These are phyloP conservation scores for Catostylus mosaicus DNA, from an alignment of 30 jellyfish, hydroid and myxozoan species.

Conservation along the genomic window DNA sequence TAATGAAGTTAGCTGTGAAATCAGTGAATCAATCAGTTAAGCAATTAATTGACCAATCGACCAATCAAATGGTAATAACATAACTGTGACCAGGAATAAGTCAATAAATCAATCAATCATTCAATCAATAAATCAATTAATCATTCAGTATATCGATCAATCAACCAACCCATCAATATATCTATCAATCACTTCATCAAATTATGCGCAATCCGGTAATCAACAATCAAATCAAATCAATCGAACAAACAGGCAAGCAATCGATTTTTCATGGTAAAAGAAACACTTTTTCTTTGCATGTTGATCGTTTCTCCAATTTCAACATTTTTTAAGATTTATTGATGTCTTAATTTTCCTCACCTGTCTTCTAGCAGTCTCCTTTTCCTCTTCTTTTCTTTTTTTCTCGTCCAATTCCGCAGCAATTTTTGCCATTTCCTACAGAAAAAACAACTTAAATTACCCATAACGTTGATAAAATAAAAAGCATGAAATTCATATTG, in stretches of 20 bases:
- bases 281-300: no score
- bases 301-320: no score
- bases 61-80: background rate
- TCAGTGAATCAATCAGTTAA: background rate
- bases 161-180: background rate
- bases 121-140: background rate
- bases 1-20: no score
- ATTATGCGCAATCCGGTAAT: background rate
- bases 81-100: background rate
- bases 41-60: background rate
- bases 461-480: no score
- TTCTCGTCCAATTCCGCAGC: constrained; percentile 93
- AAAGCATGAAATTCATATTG: no score
- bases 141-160: background rate
- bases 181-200: background rate
- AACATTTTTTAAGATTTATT: no score
- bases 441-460: no score
- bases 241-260: no score
- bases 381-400: constrained; percentile 85
- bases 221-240: no score
- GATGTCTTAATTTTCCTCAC: constrained; percentile 8
- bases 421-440: constrained; percentile 84
- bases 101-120: background rate
- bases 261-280: no score
- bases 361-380: constrained; percentile 73